A percentile compares a stretch with the other conserved stretches of the same genome.
These are phyloP conservation scores for Sebastes minor DNA, from an alignment of 2,797 vertebrate genomes.

Conservation along the genomic window DNA sequence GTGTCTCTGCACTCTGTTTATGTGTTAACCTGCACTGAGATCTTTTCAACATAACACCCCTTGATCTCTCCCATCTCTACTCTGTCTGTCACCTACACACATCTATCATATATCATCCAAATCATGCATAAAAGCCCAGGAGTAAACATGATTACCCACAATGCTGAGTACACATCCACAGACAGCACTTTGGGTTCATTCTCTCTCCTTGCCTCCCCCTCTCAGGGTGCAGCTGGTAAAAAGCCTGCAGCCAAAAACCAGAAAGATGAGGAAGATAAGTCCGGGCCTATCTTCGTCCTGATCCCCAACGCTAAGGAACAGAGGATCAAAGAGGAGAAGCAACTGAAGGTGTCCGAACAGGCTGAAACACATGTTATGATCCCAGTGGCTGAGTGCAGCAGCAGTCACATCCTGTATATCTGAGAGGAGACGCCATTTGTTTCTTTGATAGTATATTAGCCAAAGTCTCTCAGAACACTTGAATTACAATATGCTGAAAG, in stretches of 20 bases:
- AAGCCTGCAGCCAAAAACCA: constrained; percentile 87
- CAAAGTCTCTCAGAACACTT: too few species aligned
- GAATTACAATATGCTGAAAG: too few species aligned
- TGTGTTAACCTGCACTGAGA: constrained; percentile 22
- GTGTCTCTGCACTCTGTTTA: background rate
- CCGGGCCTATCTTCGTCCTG: constrained; percentile 92
- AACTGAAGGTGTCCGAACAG: constrained; percentile 85
- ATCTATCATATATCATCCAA: background rate
- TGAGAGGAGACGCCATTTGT: background rate
- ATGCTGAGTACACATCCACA: background rate
- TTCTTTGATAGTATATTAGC: too few species aligned
- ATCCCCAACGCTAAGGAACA: constrained; percentile 95
- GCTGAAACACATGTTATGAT: background rate
- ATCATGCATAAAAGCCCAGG: background rate
- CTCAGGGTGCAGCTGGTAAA: constrained; percentile 87
- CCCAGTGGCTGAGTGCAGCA: background rate
- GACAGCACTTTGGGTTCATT: background rate
- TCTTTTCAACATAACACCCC: constrained; percentile 7
- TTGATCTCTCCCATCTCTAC: constrained; percentile 7
- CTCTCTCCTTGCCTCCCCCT: background rate
- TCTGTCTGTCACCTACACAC: background rate
- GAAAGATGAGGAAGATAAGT: constrained; percentile 95
- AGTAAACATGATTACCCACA: background rate
- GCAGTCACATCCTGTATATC: background rate
- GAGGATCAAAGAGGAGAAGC: constrained; percentile 95